Conservation (phyloP, 2,113 vertebrate genomes). For the Ascaphus truei region DNA sequence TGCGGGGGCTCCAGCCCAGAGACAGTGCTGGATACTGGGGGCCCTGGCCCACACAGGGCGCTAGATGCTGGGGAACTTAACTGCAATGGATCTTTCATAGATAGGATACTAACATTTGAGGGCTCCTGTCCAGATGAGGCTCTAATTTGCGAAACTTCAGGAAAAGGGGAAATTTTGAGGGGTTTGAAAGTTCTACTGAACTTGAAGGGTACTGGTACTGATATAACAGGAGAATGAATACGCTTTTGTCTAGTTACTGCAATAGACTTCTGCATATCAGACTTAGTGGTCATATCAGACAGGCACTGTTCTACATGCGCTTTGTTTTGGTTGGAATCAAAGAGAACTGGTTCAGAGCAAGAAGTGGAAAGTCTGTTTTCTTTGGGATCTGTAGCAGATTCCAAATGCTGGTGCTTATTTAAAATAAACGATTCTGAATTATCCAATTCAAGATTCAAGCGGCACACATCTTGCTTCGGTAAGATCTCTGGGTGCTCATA, state of each 20-base stretch:
- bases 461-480: not conserved
- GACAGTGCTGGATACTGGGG: not conserved
- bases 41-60: no score
- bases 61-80: not conserved
- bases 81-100: not conserved
- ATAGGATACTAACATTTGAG: not conserved
- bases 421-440: not conserved
- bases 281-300: not conserved
- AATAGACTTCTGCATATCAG: not conserved
- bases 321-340: not conserved
- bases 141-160: not conserved
- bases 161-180: not conserved
- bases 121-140: not conserved
- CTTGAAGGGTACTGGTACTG: conserved; percentile 9
- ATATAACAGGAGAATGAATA: not conserved
- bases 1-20: not conserved
- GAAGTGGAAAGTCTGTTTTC: not conserved
- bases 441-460: not conserved
- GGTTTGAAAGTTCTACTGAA: conserved; percentile 24
- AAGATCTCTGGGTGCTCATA: not conserved
- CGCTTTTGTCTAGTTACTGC: not conserved
- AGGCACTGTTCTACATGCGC: not conserved
- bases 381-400: not conserved
- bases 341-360: not conserved
- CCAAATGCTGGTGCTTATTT: not conserved